Percentiles rank a stretch among this genome's conserved stretches.
Evolutionary conservation across 2,113 vertebrate species (phyloP).

Genomic region (Bujurquina vittata): DNA sequence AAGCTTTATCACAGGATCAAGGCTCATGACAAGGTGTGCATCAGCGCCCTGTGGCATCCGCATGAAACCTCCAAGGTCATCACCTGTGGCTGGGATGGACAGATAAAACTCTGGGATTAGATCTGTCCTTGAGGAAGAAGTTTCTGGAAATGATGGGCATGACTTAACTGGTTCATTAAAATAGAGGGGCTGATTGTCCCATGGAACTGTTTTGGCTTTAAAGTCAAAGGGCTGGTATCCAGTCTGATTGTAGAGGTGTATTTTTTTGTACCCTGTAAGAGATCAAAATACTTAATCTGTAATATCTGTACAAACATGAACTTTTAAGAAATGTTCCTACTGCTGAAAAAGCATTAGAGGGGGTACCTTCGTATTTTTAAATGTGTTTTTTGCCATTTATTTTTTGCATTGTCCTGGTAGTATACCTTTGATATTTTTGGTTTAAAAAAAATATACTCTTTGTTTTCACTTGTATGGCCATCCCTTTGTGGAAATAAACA

Average conservation of each 20-base stretch:
- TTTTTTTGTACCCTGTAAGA: slow-evolving; percentile 35
- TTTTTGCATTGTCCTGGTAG: slow-evolving; percentile 20
- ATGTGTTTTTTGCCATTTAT: slow-evolving; percentile 16
- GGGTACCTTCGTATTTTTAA: not conserved
- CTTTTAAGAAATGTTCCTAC: slow-evolving; percentile 17
- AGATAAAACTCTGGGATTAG: slow-evolving; percentile 98
- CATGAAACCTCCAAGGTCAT: slow-evolving; percentile 99
- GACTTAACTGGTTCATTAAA: slow-evolving; percentile 9
- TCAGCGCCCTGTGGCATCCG: slow-evolving; percentile 97
- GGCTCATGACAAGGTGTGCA: slow-evolving; percentile 98
- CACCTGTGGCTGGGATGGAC: slow-evolving; percentile 97
- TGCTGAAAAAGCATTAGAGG: not conserved
- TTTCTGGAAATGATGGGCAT: not conserved
- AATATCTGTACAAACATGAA: slow-evolving; percentile 43
- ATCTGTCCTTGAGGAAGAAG: not conserved
- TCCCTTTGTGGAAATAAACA: slow-evolving; percentile 72
- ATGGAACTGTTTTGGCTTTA: not conserved
- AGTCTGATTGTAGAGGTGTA: slow-evolving; percentile 65
- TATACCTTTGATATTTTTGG: slow-evolving; percentile 1
- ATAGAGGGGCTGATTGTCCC: not conserved
- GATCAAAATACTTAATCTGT: slow-evolving; percentile 12
- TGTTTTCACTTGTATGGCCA: slow-evolving; percentile 16
- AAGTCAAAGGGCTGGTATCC: slow-evolving; percentile 81
- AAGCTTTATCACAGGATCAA: slow-evolving; percentile 98
- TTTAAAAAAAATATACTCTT: slow-evolving; percentile 6